Evolutionary conservation across 2,797 vertebrate species (phyloP).

Genomic region (Notoglanidium macrostoma): DNA sequence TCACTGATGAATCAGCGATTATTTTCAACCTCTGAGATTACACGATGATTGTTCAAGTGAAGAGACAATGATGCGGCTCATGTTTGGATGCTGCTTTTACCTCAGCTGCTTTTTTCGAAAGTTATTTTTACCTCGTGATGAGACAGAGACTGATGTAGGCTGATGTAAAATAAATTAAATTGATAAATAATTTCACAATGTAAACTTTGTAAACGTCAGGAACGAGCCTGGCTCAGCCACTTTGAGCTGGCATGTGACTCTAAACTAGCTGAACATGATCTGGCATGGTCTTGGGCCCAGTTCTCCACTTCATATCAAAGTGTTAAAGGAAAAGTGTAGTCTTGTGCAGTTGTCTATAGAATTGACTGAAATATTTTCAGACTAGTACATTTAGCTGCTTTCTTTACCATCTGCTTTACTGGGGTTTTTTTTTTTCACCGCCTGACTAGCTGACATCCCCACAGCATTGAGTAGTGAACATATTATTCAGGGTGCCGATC

Average conservation of each 20-base stretch:
- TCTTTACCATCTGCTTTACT: background rate
- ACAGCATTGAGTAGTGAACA: background rate
- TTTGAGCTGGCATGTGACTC: background rate
- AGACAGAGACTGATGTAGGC: background rate
- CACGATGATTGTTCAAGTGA: background rate
- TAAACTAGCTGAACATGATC: background rate
- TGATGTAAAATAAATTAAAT: background rate
- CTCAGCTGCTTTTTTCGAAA: background rate
- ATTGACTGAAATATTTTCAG: background rate
- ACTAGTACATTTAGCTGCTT: background rate
- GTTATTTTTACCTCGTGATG: background rate
- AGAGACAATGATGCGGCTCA: background rate
- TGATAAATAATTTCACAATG: background rate
- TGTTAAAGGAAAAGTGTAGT: background rate
- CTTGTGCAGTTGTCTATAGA: background rate
- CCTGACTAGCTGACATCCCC: background rate
- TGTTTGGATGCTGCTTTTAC: background rate
- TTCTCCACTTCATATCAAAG: background rate
- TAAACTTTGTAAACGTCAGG: background rate
- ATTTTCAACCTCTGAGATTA: background rate
- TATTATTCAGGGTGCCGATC: background rate
- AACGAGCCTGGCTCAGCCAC: background rate
- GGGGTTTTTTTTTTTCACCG: background rate
- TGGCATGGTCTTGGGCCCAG: background rate
- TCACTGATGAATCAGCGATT: background rate